Evolutionary conservation across 2,888 invertebrate genomes (phyloP), one percentile per base, ranked within the genome.

Genomic region (Drosophila anomalata): DNA sequence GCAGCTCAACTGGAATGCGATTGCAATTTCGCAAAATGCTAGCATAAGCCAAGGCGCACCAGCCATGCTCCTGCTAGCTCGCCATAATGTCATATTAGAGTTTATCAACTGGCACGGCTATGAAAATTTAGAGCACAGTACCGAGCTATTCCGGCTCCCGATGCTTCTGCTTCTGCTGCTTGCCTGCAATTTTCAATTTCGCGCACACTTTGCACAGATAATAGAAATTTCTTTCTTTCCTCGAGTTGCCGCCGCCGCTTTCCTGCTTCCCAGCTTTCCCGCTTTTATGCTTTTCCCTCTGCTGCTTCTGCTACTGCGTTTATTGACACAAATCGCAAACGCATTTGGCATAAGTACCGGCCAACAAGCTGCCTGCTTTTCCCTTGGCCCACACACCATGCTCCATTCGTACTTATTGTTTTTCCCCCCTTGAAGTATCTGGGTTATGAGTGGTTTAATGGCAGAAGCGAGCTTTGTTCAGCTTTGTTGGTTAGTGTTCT

Each of bases 171-270:
- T 57, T 41, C 31, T 29, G 52, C 52, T 24, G 33, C 41, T 42
- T 42, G 77, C 62, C 73, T 69, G 78, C 88, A 83, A 83, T 85
- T 85, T 85, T 86, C 84, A 85, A 85, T 85, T 85, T 87, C 86
- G 84, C 86, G 88, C 88, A 84, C 84, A 87, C 86, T 84, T 86
- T 87, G 86, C 88, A 77, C 86, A 87, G 87, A 87, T 85, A 85
- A 85, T 85, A 86, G 86, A 83, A 85, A 85, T 80, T 82, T 84
- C 87, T 87, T 84, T 87, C 79, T 72, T 63, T 61, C 51, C 53
- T 48, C 20, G 57, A 54, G 53, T 51, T 46, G 52, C 41, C 17
- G 52, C 41, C 17, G 33, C 46, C 47, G 36, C 47, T 47, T 52
- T 48, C 26, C 26, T 20, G n/a, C 36, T 41, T 41, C 17, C 9